Base-by-base conservation (phyloP, 2,888 invertebrate species). In the Tineola bisselliella region DNA sequence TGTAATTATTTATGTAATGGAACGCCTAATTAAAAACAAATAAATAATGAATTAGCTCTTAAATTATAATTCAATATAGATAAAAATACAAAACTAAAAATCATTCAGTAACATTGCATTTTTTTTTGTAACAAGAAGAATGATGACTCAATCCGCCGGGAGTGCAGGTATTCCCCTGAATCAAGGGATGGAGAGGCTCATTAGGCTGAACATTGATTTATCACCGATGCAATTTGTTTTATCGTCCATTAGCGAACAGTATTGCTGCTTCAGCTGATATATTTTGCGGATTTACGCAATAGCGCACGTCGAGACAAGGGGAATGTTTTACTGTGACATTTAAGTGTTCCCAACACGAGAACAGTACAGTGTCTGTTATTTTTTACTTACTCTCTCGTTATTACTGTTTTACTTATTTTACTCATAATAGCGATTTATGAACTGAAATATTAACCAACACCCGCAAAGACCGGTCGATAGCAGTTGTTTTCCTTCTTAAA, bases 181-280 rank as follows among this genome's bases (percentile, higher is more conserved):
- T 62, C 62, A 61, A 48, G 33, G 52, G 48, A 48, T 30, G 61
- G 61, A 56, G 33, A 48, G 60, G 17, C 61, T 62, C 62, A 62
- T 62, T 62, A 62, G 62, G 62, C 44, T 30, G 44, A 60, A 30
- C 31, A 57, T 61, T 70, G 70, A 70, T 70, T 67, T 69, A 68
- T 70, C 67, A 68, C 68, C 68, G 68, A 65, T 64, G 66, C 71
- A 71, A 69, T 74, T 73, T 71, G 70, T 72, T 73, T 73, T 72
- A 72, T 73, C 65, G 72, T 69, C 72, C 74, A 71, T 73, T 74
- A 72, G 67, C 66, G 65, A 64, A 64, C 64, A 65, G 66, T 62
- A 66, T 61, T 66, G 68, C 68, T 64, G 62, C 63, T 62, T 63
- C 61, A 64, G 68, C 18, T 44, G 58, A 61, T 57, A 60, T 60